Base-by-base conservation (phyloP, 2,113 vertebrate genomes). In the Heterocephalus glaber region DNA sequence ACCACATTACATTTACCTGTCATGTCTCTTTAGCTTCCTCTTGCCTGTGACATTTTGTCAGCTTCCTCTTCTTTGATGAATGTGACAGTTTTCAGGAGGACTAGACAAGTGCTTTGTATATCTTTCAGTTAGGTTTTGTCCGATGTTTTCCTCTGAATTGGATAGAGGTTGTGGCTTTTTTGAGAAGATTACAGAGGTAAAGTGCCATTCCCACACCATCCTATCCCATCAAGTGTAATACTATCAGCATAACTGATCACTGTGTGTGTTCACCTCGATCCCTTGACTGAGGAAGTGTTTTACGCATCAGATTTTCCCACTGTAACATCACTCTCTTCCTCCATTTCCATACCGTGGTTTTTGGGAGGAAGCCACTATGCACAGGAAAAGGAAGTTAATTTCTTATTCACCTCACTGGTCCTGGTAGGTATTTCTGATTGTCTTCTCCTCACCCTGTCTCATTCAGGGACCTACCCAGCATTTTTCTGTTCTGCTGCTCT, bases 401-500 rank as follows among this genome's bases (percentile, higher is more conserved):
- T 89, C 3, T 86, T 92, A 30, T 72, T 61, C 85, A 89, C 13
- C 41, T 66, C 22, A 47, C 19, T 44, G 61, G 58, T 56, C 16
- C 47, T 58, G 38, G 74, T 76, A 7, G 6, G 3, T 70, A n/a
- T 91, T 86, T 94, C 24, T 72, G 38, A 77, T 90, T 81, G 49
- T 68, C 66, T 88, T 96, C 92, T 79, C 30, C 70, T 44, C 52
- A 84, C 8, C 28, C 61, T 33, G n/a, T n/a, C n/a, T 76, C 81
- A 90, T 70, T 84, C 35, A 79, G 65, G 82, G 11, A 44, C 24
- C 33, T 8, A 61, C 33, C 41, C 35, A 38, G 13, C 10, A 49
- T 94, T 90, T 58, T 94, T 92, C 41, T 16, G 22, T 92, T 94
- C 79, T 89, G 33, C 84, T 76, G 74, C 52, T 90, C 10, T 11